A percentile compares a stretch with the other conserved stretches of the same genome.
These are phyloP conservation scores for Cheilosia urbana DNA, from an alignment of 2,888 invertebrate species.

Conservation along the genomic window DNA sequence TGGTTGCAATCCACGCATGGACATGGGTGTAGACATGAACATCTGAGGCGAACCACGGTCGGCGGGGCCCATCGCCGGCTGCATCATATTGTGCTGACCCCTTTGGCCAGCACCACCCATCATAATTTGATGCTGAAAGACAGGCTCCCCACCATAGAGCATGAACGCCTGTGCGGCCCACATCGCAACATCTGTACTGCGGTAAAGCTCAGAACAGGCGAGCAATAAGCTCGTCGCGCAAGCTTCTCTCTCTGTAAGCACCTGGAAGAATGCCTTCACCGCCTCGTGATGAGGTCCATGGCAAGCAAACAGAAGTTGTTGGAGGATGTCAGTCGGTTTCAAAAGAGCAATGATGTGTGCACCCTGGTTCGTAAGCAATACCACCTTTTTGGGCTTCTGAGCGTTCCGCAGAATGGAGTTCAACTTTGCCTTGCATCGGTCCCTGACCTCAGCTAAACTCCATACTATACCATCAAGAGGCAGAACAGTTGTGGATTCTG, in stretches of 20 bases:
- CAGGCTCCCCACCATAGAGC: constrained; percentile 93
- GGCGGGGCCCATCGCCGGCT: constrained; percentile 45
- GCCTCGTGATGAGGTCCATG: constrained; percentile 94
- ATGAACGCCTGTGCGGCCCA: constrained; percentile 97
- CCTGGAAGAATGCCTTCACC: constrained; percentile 93
- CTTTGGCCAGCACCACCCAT: constrained; percentile 69
- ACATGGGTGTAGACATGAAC: constrained; percentile 83
- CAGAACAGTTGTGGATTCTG: constrained; percentile 91
- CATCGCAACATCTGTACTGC: constrained; percentile 89
- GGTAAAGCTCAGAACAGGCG: constrained; percentile 88
- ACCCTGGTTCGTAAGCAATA: constrained; percentile 94
- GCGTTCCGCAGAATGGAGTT: constrained; percentile 82
- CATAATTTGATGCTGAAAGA: constrained; percentile 80
- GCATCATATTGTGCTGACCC: constrained; percentile 67
- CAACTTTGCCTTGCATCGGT: constrained; percentile 78
- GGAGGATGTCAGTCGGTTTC: constrained; percentile 94
- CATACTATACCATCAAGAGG: constrained; percentile 95
- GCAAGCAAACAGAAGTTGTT: constrained; percentile 91
- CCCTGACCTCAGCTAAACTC: constrained; percentile 89
- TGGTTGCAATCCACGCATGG: constrained; percentile 77
- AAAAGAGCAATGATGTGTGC: constrained; percentile 93
- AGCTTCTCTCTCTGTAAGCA: constrained; percentile 93
- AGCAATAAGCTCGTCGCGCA: constrained; percentile 94
- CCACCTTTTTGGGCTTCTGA: constrained; percentile 90
- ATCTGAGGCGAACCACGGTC: constrained; percentile 79